Percentiles rank a stretch among this genome's conserved stretches.
phyloP scores from a whole-genome alignment of 2,113 vertebrate species.

The Alethe castanea region DNA sequence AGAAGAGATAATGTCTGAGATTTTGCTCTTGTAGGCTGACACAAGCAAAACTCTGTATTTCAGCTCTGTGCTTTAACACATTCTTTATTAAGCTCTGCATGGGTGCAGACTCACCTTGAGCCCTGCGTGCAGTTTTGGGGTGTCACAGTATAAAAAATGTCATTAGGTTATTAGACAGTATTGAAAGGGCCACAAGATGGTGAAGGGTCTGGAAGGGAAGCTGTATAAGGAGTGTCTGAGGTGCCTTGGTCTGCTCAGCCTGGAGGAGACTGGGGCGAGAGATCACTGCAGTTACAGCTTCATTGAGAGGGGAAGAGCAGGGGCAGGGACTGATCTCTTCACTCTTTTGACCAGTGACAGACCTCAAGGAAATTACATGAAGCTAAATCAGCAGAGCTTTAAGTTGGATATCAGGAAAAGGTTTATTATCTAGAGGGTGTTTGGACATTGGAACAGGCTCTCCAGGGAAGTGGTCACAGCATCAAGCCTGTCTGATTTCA shows the following conservation, averaged over 20 bases:
- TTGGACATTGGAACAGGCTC: background rate
- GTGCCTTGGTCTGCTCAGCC: background rate
- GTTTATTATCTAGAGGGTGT: background rate
- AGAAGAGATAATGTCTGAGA: background rate
- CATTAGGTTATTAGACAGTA: background rate
- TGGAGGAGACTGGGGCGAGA: background rate
- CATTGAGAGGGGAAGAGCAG: background rate
- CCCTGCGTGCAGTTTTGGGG: background rate
- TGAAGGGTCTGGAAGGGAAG: background rate
- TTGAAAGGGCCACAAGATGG: background rate
- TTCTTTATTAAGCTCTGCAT: background rate
- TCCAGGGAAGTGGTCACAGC: background rate
- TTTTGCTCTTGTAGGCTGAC: background rate
- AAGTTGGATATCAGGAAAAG: background rate
- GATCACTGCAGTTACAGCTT: background rate
- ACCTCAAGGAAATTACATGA: background rate
- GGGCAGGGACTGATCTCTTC: background rate
- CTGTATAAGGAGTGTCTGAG: rapidly evolving
- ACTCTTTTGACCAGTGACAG: background rate
- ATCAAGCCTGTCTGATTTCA: background rate
- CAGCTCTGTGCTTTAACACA: background rate
- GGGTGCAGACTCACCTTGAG: background rate
- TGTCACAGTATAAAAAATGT: background rate
- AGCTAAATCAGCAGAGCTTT: background rate
- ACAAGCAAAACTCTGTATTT: background rate